Base-by-base conservation (phyloP, 1,140 invertebrate species). In the Aphelenchoides avenae region DNA sequence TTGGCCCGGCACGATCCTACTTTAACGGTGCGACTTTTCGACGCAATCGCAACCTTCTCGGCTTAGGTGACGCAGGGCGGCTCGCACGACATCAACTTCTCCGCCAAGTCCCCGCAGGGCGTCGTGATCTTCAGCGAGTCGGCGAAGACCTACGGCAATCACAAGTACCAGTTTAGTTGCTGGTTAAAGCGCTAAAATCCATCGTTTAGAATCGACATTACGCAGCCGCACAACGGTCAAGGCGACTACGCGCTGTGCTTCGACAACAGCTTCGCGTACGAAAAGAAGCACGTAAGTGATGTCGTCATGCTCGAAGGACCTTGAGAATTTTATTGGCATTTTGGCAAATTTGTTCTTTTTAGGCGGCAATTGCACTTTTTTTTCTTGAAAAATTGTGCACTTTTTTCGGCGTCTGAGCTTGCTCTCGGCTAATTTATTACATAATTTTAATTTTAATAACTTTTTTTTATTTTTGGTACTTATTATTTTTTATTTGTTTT, bases 161-260 rank as follows among this genome's bases (percentile, higher is more conserved):
- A 78, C 46, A 75, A 70, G 77, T 77, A 72, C 60, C 64, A 24
- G 13, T 36, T 48, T 57, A 48, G 0, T 15, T 27, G 24, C n/a
- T 11, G 31, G 15, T 7, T 20, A 15, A 18, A 29, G 13, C 6
- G 30, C 18, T 20, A 26, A 20, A n/a, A 37, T 52, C 15, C 27
- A 24, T 9, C 26, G 26, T 52, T 44, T 29, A 37, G 52, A 51
- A 47, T 68, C 26, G 27, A 49, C 24, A 30, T 68, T 24, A 47
- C 55, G 24, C 51, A 63, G 27, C 50, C 62, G 9, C 24, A 63
- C 15, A 51, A 66, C 31, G 58, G 66, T 39, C 13, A 47, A 39
- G 80, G 80, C 29, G 79, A 79, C 51, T 80, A 80, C 61, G 72
- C 73, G 47, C 59, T 81, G 9, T 81, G 80, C 43, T 76, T 81